A percentile compares a stretch with the other conserved stretches of the same genome.
Conservation (phyloP, 2,113 vertebrate species). For the Panurus biarmicus region DNA sequence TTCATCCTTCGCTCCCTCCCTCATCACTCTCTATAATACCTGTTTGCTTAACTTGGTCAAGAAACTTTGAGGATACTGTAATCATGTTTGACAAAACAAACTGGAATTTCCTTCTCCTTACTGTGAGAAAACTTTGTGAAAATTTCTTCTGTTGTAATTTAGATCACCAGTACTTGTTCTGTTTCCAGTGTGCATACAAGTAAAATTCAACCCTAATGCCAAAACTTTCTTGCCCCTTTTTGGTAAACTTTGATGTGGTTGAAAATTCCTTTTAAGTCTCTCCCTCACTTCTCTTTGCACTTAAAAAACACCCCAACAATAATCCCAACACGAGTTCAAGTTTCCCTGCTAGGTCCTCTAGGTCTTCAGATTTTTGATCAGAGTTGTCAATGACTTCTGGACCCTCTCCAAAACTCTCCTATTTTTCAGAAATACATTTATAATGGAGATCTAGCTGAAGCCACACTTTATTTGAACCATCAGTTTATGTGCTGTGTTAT, state of each 20-base stretch:
- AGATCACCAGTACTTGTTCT: not conserved
- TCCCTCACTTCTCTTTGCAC: not conserved
- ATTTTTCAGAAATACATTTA: not conserved
- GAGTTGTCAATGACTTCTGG: not conserved
- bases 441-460: not conserved
- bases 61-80: not conserved
- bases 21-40: not conserved
- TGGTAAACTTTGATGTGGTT: not conserved
- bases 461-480: not conserved
- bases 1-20: not conserved
- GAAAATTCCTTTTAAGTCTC: not conserved
- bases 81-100: not conserved
- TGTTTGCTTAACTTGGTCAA: not conserved
- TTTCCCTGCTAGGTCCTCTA: not conserved
- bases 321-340: not conserved
- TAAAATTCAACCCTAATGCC: not conserved
- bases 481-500: not conserved
- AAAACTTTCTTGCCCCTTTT: not conserved
- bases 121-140: not conserved
- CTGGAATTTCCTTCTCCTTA: not conserved
- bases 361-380: not conserved
- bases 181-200: not conserved
- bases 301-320: fast-evolving
- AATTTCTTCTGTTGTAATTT: not conserved
- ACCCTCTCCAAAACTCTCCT: not conserved